Percentiles rank a stretch among this genome's conserved stretches.
These are phyloP conservation scores for Montipora foliosa DNA, from an alignment of 64 coral and sea anemone genomes.

Conservation along the genomic window DNA sequence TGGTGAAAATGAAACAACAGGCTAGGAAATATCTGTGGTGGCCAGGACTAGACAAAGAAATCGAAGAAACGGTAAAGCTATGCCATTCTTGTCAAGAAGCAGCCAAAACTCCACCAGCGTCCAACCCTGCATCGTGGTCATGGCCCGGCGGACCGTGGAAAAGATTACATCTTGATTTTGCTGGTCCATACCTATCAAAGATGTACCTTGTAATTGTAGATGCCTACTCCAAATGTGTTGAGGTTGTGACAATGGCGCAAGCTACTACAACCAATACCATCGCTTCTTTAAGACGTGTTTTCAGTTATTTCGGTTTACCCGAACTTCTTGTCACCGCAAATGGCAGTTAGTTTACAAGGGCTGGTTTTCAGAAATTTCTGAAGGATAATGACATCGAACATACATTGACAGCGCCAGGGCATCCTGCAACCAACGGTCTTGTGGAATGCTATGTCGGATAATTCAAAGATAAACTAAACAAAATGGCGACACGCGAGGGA, in stretches of 20 bases:
- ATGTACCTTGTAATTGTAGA: slow-evolving; percentile 58
- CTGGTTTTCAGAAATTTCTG: slow-evolving; percentile 49
- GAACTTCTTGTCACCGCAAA: slow-evolving; percentile 54
- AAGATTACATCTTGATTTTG: slow-evolving; percentile 64
- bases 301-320: slow-evolving; percentile 61
- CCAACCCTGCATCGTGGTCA: slow-evolving; percentile 24
- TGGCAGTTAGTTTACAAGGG: slow-evolving; percentile 48
- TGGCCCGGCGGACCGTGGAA: slow-evolving; percentile 60
- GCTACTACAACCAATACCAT: slow-evolving; percentile 29
- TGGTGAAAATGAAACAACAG: slow-evolving; percentile 45
- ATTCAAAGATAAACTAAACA: slow-evolving; percentile 53
- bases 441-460: slow-evolving; percentile 42
- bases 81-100: slow-evolving; percentile 34
- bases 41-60: slow-evolving; percentile 33
- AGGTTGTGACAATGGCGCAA: slow-evolving; percentile 24
- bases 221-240: slow-evolving; percentile 62
- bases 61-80: slow-evolving; percentile 24
- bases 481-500: slow-evolving; percentile 35
- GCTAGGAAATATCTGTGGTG: slow-evolving; percentile 24
- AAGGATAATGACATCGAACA: slow-evolving; percentile 57
- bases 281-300: slow-evolving; percentile 13
- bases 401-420: background rate
- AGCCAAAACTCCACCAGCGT: no score
- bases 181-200: slow-evolving; percentile 42
- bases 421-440: slow-evolving; percentile 36